Conservation (phyloP, 35 echinoderm and acorn worm species). For the Anneissia japonica region DNA sequence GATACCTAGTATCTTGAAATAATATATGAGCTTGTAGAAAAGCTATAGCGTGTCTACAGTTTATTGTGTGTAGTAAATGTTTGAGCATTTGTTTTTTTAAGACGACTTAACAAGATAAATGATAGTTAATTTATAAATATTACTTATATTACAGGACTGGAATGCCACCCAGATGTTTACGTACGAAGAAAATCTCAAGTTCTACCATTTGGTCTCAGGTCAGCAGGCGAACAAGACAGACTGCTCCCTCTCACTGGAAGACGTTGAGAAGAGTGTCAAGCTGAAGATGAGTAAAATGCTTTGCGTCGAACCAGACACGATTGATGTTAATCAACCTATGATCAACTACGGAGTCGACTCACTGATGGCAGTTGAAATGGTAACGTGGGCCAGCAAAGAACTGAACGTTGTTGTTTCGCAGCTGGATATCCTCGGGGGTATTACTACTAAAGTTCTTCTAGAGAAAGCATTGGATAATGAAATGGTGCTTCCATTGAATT, state of each 20-base stretch:
- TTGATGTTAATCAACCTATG: constrained; percentile 85
- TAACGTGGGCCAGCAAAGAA: constrained; percentile 83
- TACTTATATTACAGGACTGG: constrained; percentile 53
- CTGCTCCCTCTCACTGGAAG: constrained; percentile 28
- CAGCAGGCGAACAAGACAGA: constrained; percentile 35
- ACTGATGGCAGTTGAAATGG: constrained; percentile 95
- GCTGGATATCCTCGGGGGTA: constrained; percentile 85
- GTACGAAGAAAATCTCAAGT: constrained; percentile 51
- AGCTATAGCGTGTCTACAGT: too few species aligned
- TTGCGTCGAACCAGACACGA: constrained; percentile 61
- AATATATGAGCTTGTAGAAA: too few species aligned
- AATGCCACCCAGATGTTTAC: constrained; percentile 31
- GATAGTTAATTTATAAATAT: too few species aligned
- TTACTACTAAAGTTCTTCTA: constrained; percentile 66
- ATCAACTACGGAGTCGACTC: constrained; percentile 95
- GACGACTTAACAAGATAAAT: too few species aligned
- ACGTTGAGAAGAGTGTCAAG: constrained; percentile 31
- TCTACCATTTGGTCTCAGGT: constrained; percentile 42
- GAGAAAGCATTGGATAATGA: constrained; percentile 69
- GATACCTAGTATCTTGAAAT: too few species aligned
- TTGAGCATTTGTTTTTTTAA: too few species aligned
- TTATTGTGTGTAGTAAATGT: too few species aligned
- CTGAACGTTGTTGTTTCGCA: constrained; percentile 79
- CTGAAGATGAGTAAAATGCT: constrained; percentile 79
- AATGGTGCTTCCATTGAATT: constrained; percentile 16